Evolutionary conservation across 2,113 vertebrate genomes (phyloP), one percentile per base, ranked within the genome.

Genomic region (Anhinga anhinga): DNA sequence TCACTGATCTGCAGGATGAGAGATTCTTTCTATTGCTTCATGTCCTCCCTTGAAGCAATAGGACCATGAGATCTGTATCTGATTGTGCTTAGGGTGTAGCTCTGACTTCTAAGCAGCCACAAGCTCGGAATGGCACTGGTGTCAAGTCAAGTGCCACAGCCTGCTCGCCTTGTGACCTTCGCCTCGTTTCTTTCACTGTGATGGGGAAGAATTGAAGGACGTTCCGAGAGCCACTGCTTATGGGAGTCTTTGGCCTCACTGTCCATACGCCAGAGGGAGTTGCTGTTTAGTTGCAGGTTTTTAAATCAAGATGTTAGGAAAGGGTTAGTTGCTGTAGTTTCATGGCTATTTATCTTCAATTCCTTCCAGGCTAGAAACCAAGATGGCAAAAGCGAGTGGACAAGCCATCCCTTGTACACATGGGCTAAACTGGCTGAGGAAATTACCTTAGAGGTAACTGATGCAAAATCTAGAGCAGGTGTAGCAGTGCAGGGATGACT

Each of bases 141-240:
- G 23, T 36, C 1, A 0, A 0, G 8, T 52, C 4, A 70, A 80
- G 36, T 55, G 44, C n/a, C 34, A 16, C 21, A 30, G 69, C 13
- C 26, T 56, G 40, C 7, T 84, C 55, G 2, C 30, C 16, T 30
- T 26, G n/a, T 38, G 40, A 25, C 14, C 5, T n/a, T 52, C 8
- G 15, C 21, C 8, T 61, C 0, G 0, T 65, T 58, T 70, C 6
- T 61, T 62, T 50, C 27, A 42, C 32, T 30, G 3, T 18, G 13
- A 9, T 11, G 36, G 25, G 16, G 16, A 38, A 42, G 67, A 74
- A 50, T 0, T 9, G 29, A 72, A 52, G 44, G 20, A 30, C 30
- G 13, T 26, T 47, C 5, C 15, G 42, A n/a, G 9, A 34, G 27
- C 19, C 9, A 2, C 36, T 32, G 23, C 10, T 20, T 0, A 0